phyloP scores from a whole-genome alignment of 2,888 invertebrate species.

The Mesorhabditis belari region DNA sequence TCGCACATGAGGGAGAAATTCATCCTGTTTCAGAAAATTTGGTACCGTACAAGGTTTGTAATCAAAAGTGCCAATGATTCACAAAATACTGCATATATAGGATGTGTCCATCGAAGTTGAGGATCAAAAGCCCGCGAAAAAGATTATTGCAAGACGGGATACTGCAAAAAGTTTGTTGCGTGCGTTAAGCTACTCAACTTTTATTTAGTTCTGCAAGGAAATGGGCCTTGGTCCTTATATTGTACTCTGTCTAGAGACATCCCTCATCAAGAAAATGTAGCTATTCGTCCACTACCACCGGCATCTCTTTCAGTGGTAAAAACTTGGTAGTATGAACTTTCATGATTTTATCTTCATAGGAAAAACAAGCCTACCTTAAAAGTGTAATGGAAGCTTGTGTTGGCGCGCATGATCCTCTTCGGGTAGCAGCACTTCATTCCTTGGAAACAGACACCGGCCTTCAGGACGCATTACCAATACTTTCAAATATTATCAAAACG shows the following conservation, averaged over 20 bases:
- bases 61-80: too few relatives aligned
- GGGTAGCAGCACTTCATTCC: slow-evolving; percentile 22
- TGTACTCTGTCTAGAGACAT: neutral
- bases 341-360: slow-evolving; percentile 8
- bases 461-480: slow-evolving; percentile 10
- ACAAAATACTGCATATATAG: neutral
- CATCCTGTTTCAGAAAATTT: neutral
- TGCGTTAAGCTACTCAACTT: neutral
- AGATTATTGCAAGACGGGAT: neutral
- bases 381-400: slow-evolving; percentile 29
- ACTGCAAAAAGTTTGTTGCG: neutral
- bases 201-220: neutral
- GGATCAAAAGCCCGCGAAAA: neutral
- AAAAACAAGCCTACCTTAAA: slow-evolving; percentile 31
- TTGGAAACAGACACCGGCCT: slow-evolving; percentile 30
- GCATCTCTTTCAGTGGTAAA: neutral
- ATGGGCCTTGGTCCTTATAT: neutral
- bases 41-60: neutral
- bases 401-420: slow-evolving; percentile 22
- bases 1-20: neutral
- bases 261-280: neutral
- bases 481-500: slow-evolving; percentile 3
- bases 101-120: neutral
- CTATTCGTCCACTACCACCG: neutral
- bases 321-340: neutral